Evolutionary conservation across 1,140 invertebrate genomes (phyloP).

Genomic region (Colletes latitarsis): DNA sequence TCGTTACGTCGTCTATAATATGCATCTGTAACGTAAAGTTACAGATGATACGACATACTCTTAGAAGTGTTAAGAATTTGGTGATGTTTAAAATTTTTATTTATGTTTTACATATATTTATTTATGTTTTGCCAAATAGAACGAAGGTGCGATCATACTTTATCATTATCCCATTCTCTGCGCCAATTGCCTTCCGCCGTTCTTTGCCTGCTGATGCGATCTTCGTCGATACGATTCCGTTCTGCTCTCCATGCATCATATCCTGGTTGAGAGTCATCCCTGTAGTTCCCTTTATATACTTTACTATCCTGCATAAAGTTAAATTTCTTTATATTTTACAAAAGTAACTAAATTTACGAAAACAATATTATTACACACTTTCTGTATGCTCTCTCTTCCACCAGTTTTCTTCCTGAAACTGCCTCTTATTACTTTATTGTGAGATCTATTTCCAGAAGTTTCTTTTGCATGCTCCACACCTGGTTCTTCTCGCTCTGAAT

Average conservation of each 20-base stretch:
- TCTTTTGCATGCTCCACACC: conserved; percentile 61
- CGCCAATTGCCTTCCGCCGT: conserved; percentile 80
- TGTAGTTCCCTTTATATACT: conserved; percentile 44
- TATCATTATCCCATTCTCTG: conserved; percentile 81
- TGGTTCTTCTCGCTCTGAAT: conserved; percentile 77
- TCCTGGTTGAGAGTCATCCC: conserved; percentile 72
- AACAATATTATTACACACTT: conserved; percentile 57
- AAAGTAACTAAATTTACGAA: neutral
- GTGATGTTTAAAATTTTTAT: too few species aligned
- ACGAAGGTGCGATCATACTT: conserved; percentile 62
- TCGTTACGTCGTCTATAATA: conserved; percentile 67
- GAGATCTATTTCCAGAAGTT: conserved; percentile 67
- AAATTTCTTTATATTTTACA: neutral
- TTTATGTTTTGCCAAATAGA: too few species aligned
- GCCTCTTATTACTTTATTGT: conserved; percentile 62
- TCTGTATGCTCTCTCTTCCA: conserved; percentile 67
- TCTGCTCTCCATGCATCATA: conserved; percentile 81
- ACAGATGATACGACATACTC: neutral
- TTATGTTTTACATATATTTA: too few species aligned
- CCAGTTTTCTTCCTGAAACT: conserved; percentile 65
- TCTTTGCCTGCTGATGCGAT: conserved; percentile 79
- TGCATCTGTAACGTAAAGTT: conserved; percentile 59
- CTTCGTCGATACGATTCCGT: conserved; percentile 79
- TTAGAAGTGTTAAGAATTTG: neutral
- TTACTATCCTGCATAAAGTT: conserved; percentile 59